Base-by-base conservation (phyloP, 2,797 vertebrate species). In the Eulemur coronatus region DNA sequence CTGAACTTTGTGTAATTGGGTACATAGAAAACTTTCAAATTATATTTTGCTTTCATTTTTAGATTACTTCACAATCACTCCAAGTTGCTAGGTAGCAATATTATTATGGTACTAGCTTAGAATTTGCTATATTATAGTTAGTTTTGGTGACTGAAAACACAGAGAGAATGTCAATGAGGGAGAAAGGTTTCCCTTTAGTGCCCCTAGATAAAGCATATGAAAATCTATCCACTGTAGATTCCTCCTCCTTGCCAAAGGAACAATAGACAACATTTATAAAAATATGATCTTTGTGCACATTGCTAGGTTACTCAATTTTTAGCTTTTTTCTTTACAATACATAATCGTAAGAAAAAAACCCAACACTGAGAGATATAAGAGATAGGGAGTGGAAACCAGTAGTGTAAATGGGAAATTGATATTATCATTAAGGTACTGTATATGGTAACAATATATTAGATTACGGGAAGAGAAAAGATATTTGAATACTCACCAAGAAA, bases 231-330 rank as follows among this genome's bases (percentile, higher is more conserved):
- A 15, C 30, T 22, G 55, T 38, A 10, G 59, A 94, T 82, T 85
- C 43, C 6, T 76, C 38, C n/a, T 85, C 30, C 65, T 90, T 94
- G 57, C 78, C 88, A 67, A 75, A 89, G 41, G 81, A 87, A 78
- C 76, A 87, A 38, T 20, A 86, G 72, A 48, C n/a, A 24, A 41
- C 46, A 26, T 89, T 94, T 96, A 61, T 84, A 48, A 89, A 67
- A 95, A 80, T 86, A 57, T 5, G 4, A 84, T 69, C 57, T 93
- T 63, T 84, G 11, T 81, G 38, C 63, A 65, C 0, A 17, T 97
- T 97, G 92, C 86, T 89, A 96, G 81, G 86, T 90, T 96, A 92
- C 96, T 97, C 46, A 69, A 2, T 90, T 69, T 73, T 22, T 26
- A 94, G 48, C 41, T 63, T 87, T 95, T 96, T 93, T 79, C 82